Percentiles rank a stretch among this genome's conserved stretches.
Evolutionary conservation across 2,888 invertebrate species (phyloP).

Genomic region (Gryllus longicercus): DNA sequence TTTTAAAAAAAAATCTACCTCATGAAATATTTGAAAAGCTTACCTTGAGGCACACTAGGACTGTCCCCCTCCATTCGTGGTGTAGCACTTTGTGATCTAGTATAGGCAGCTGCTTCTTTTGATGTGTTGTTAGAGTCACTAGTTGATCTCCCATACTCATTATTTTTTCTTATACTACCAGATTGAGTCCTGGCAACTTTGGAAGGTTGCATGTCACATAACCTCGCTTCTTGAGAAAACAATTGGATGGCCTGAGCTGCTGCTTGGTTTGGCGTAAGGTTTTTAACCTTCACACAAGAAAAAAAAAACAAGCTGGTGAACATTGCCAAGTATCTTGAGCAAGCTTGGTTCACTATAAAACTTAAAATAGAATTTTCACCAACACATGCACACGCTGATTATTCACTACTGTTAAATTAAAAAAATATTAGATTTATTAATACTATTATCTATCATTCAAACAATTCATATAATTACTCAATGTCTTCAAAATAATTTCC

Average conservation of each 20-base stretch:
- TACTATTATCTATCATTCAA: too few species aligned
- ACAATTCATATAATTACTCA: too few species aligned
- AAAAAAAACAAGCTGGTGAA: background rate
- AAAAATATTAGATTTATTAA: too few species aligned
- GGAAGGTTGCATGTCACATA: constrained; percentile 71
- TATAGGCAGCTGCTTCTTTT: constrained; percentile 9
- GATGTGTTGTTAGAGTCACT: constrained; percentile 6
- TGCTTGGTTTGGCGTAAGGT: constrained; percentile 81
- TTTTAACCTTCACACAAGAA: constrained; percentile 55
- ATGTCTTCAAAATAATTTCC: background rate
- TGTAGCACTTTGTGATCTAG: background rate
- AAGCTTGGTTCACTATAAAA: background rate
- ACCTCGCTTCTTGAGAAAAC: constrained; percentile 76
- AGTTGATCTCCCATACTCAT: constrained; percentile 22
- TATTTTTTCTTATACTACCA: constrained; percentile 26
- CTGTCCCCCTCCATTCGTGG: background rate
- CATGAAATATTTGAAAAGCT: too few species aligned
- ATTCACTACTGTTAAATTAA: background rate
- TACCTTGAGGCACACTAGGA: constrained; percentile 3
- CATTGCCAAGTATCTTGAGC: background rate
- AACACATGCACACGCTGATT: background rate
- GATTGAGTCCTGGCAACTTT: constrained; percentile 60
- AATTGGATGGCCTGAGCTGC: constrained; percentile 85
- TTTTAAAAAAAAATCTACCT: too few species aligned
- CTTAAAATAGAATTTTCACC: background rate